Evolutionary conservation across 1,140 invertebrate species (phyloP), one percentile per base, ranked within the genome.

Genomic region (Chrysomallon squamiferum): DNA sequence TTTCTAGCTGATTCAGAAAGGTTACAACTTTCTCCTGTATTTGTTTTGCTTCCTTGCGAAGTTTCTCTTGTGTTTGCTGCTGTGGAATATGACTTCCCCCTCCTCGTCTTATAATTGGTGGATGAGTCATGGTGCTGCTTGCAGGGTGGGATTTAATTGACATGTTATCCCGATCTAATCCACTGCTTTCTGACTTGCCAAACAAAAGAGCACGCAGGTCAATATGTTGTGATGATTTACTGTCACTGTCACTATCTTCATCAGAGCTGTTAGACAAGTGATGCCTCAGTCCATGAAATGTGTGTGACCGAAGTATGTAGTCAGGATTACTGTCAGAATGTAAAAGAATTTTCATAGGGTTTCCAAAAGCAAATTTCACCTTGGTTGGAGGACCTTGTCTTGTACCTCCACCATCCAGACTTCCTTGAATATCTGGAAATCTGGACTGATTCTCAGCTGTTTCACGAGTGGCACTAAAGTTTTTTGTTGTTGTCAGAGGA

Each of bases 181-280:
- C 25, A 18, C 7, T 20, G 64, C 62, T 25, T 35, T 61, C 20
- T 32, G 35, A 27, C 41, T 74, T 43, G 29, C 73, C 68, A 70
- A 78, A 79, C 18, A 79, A 60, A 47, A 79, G 50, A 20, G 74
- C 71, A 56, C 75, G 66, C 27, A 79, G 50, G 54, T 79, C 76
- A 20, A 79, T 69, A 57, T 69, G 69, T 47, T 79, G 75, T n/a
- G 65, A 69, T 29, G 59, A 41, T 27, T 65, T 66, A 9, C 47
- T 33, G 58, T 77, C 72, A 50, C 80, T 76, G 35, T 74, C 74
- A 33, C 73, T 57, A 30, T 72, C 69, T 18, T 69, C 67, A 32
- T 62, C 66, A 29, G 41, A 52, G 29, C 52, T 56, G 54, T 30
- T 15, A 7, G 35, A 50, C 25, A 41, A 56, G 4, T 29, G n/a